These are phyloP conservation scores for Bujurquina vittata DNA, from an alignment of 2,113 vertebrate genomes.

Conservation along the genomic window DNA sequence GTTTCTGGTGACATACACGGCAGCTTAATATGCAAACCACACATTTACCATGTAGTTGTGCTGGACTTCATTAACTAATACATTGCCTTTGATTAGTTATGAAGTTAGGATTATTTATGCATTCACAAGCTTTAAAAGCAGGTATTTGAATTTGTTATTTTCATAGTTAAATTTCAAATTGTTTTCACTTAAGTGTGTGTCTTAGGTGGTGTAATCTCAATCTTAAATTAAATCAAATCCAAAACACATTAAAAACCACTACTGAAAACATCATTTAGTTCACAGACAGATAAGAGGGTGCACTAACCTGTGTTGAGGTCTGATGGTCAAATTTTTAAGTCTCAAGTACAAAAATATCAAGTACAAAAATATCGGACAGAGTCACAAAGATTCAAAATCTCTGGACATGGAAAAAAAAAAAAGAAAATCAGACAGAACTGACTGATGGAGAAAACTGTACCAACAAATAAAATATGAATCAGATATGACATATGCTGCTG, in stretches of 20 bases:
- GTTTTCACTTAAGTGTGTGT: not conserved
- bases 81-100: not conserved
- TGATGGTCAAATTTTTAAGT: not conserved
- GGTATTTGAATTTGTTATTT: not conserved
- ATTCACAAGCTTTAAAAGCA: not conserved
- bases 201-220: not conserved
- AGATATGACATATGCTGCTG: not conserved
- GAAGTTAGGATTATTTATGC: not conserved
- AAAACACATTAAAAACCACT: not conserved
- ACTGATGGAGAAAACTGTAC: not conserved
- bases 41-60: too few relatives aligned
- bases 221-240: not conserved
- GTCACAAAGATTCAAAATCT: not conserved
- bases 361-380: not conserved
- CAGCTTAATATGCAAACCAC: too few relatives aligned
- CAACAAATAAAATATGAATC: not conserved
- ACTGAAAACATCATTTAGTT: not conserved
- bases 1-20: too few relatives aligned
- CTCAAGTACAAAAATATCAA: not conserved
- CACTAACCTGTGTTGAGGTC: slow-evolving; percentile 32
- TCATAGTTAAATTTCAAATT: not conserved
- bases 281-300: not conserved
- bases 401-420: not conserved
- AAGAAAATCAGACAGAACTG: not conserved
- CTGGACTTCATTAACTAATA: too few relatives aligned